Evolutionary conservation across 2,888 invertebrate genomes (phyloP), one percentile per base, ranked within the genome.

Genomic region (Conistra vaccinii): DNA sequence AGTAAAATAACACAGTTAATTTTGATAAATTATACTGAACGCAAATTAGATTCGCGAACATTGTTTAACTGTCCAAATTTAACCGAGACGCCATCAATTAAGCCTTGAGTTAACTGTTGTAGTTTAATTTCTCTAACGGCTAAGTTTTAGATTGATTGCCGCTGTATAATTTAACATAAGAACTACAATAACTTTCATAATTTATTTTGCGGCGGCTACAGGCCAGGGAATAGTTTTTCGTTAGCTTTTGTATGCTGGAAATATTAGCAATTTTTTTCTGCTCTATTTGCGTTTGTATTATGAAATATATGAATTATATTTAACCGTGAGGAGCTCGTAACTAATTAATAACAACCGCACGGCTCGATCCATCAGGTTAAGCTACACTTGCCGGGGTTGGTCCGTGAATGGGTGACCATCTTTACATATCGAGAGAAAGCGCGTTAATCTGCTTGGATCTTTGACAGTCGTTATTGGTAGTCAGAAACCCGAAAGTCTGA

Each of bases 61-160:
- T 71, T 77, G 86, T 86, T 80, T 77, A 87, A 84, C 79, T 80
- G 88, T 88, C 87, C 70, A 78, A 85, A 84, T 88, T 81, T 81
- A 82, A 85, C 83, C 88, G 73, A 79, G 74, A 67, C 76, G 74
- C 73, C 87, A 87, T 85, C 80, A 80, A 81, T 85, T 81, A 80
- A 76, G 72, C 48, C 72, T 69, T 42, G 62, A 82, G 76, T 78
- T 88, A 82, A 85, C 80, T 81, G 79, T 77, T 81, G 78, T 85
- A 88, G 87, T 88, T 88, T 84, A 87, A 81, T 86, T 85, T 87
- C 80, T 76, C 81, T 79, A 80, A 75, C 83, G 35, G 73, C 85
- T 83, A 84, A 75, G 81, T 88, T 88, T 87, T 79, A 85, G 88
- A 87, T 88, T 85, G 85, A 87, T 87, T 78, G 76, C 84, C 65